Conservation (phyloP, 1,140 invertebrate species). For the Penaeus indicus region DNA sequence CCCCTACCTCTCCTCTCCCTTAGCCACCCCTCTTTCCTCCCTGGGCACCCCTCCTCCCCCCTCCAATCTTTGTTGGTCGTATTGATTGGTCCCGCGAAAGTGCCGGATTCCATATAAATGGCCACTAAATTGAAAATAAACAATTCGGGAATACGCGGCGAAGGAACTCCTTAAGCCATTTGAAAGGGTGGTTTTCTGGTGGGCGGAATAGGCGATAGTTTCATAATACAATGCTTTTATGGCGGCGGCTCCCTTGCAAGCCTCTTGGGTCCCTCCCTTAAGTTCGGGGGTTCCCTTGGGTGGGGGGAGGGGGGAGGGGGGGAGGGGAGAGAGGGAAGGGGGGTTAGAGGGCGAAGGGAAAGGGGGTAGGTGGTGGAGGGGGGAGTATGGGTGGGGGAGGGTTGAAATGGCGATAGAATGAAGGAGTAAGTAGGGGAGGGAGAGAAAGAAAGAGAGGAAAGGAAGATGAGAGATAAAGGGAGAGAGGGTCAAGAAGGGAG, state of each 20-base stretch:
- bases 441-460: background rate
- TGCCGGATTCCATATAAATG: constrained; percentile 65
- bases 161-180: constrained; percentile 63
- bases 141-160: constrained; percentile 61
- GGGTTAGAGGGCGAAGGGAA: too few species aligned
- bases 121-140: constrained; percentile 66
- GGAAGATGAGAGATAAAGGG: background rate
- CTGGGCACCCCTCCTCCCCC: too few species aligned
- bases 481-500: too few species aligned
- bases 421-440: background rate
- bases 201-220: constrained; percentile 61
- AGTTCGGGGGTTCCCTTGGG: background rate
- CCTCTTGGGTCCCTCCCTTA: constrained; percentile 15
- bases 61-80: constrained; percentile 44
- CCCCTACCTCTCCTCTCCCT: too few species aligned
- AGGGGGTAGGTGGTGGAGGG: too few species aligned
- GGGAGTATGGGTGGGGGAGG: background rate
- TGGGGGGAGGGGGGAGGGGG: background rate
- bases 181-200: constrained; percentile 64
- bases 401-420: background rate
- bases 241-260: constrained; percentile 34
- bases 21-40: too few species aligned
- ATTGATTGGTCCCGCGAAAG: constrained; percentile 62
- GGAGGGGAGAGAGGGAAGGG: too few species aligned
- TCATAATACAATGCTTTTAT: constrained; percentile 65